Evolutionary conservation across 2,797 vertebrate species (phyloP).

Genomic region (Choloepus didactylus): DNA sequence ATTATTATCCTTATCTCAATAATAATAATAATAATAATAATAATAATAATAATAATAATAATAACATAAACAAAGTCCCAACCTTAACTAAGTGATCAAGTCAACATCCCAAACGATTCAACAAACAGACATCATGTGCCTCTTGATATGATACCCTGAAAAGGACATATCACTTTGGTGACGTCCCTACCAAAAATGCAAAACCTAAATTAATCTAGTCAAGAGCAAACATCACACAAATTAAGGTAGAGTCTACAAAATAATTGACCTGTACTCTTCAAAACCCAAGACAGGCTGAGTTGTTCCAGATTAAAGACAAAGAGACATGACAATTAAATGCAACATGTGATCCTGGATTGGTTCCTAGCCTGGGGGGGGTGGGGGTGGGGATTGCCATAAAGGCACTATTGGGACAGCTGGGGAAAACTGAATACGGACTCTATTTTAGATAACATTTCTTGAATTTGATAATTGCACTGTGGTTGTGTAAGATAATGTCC

Average conservation of each 20-base stretch:
- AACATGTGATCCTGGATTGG: background rate
- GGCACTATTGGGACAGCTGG: background rate
- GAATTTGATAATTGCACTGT: background rate
- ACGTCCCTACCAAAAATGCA: background rate
- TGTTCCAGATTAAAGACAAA: background rate
- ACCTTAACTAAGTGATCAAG: background rate
- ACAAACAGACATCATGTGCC: background rate
- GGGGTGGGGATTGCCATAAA: background rate
- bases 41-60: background rate
- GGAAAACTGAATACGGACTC: background rate
- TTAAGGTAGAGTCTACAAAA: background rate
- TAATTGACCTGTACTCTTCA: background rate
- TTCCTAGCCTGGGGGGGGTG: background rate
- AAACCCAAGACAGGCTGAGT: constrained; percentile 41
- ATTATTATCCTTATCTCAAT: background rate
- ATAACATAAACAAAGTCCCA: background rate
- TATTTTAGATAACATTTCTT: constrained; percentile 16
- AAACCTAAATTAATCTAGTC: background rate
- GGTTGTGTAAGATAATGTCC: background rate
- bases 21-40: background rate
- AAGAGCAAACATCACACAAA: constrained; percentile 1
- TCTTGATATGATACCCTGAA: background rate
- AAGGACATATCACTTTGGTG: background rate
- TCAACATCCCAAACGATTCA: background rate
- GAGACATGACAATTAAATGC: background rate